Conservation (phyloP, 1,140 invertebrate species). For the Pseudobourletiella spinata region DNA sequence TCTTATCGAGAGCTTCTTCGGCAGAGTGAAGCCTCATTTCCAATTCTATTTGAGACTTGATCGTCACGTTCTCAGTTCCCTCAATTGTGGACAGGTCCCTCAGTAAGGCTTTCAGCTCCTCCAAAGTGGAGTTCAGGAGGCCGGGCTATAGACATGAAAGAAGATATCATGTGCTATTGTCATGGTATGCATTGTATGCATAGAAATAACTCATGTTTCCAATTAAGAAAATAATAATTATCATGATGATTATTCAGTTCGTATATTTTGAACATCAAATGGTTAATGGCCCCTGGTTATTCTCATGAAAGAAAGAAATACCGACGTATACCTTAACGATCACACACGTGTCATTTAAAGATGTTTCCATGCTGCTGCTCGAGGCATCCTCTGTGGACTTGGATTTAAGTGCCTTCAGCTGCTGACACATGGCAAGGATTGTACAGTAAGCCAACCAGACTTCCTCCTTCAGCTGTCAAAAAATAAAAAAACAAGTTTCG, state of each 20-base stretch:
- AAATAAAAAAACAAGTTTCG: constrained; percentile 29
- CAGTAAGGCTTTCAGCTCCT: constrained; percentile 42
- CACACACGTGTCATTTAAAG: constrained; percentile 21
- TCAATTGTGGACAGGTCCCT: constrained; percentile 42
- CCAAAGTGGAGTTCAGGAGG: constrained; percentile 41
- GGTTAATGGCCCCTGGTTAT: too few relatives aligned
- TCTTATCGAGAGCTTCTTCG: constrained; percentile 55
- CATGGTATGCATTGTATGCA: background rate
- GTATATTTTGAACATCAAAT: too few relatives aligned
- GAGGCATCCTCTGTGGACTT: constrained; percentile 25
- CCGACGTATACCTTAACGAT: constrained; percentile 34
- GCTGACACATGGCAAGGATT: constrained; percentile 42
- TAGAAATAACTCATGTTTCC: too few relatives aligned
- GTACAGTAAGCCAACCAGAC: constrained; percentile 44
- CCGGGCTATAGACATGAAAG: constrained; percentile 40
- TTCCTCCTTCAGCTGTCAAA: constrained; percentile 46
- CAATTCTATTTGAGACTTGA: constrained; percentile 45
- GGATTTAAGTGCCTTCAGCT: constrained; percentile 38
- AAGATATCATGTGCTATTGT: background rate
- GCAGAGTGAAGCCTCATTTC: constrained; percentile 45
- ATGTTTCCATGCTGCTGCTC: constrained; percentile 32
- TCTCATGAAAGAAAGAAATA: too few relatives aligned
- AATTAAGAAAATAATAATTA: background rate
- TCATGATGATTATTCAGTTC: too few relatives aligned
- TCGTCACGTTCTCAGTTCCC: constrained; percentile 42